These are phyloP conservation scores for Diarsia mendica DNA, from an alignment of 2,888 invertebrate genomes.

Conservation along the genomic window DNA sequence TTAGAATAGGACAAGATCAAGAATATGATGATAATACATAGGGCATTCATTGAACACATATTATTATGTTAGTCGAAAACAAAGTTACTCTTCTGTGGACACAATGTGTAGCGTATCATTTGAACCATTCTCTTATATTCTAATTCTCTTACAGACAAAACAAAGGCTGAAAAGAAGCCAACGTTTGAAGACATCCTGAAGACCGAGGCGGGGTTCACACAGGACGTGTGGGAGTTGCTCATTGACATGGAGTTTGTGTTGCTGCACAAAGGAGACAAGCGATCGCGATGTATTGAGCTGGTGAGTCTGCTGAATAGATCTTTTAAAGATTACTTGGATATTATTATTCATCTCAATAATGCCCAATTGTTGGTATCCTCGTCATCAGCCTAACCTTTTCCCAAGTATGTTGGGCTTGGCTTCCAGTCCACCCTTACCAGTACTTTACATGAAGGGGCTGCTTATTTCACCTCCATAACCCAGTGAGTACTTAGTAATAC, in stretches of 20 bases:
- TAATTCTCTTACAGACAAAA: constrained; percentile 62
- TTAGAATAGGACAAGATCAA: too few relatives aligned
- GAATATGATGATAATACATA: too few relatives aligned
- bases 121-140: neutral
- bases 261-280: constrained; percentile 79
- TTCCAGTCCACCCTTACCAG: too few relatives aligned
- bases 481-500: too few relatives aligned
- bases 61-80: too few relatives aligned
- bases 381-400: too few relatives aligned
- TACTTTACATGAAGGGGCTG: too few relatives aligned
- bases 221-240: constrained; percentile 82
- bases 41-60: too few relatives aligned
- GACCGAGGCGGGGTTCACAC: constrained; percentile 81
- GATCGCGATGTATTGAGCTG: constrained; percentile 81
- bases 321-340: neutral
- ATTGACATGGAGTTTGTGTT: constrained; percentile 85
- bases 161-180: constrained; percentile 52
- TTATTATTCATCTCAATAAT: too few relatives aligned
- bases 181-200: constrained; percentile 75
- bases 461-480: too few relatives aligned
- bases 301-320: constrained; percentile 70
- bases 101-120: neutral
- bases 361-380: too few relatives aligned
- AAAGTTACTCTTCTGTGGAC: neutral
- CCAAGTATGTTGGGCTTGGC: too few relatives aligned